Conservation (phyloP, 2,888 invertebrate genomes). For the Nasonovia ribisnigri region DNA sequence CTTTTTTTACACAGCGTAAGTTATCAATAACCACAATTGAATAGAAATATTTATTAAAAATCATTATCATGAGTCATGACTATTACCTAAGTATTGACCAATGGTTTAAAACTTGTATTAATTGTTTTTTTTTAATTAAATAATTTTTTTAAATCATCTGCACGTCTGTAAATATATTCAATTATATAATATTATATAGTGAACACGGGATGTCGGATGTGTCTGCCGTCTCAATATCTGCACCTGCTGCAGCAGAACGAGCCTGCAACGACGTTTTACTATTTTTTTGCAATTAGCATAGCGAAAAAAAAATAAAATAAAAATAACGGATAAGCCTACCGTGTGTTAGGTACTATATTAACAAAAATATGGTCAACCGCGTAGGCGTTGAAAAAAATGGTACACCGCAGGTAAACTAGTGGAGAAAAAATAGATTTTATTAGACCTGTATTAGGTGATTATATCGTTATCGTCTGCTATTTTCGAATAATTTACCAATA, state of each 20-base stretch:
- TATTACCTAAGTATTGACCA: neutral
- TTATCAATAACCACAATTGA: neutral
- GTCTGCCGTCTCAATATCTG: neutral
- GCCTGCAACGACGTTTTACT: neutral
- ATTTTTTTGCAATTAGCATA: neutral
- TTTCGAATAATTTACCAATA: neutral
- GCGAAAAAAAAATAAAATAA: neutral
- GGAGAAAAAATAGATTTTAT: neutral
- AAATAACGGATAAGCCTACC: neutral
- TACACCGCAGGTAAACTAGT: neutral
- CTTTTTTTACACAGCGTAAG: neutral
- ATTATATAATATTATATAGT: neutral
- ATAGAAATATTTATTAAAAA: constrained; percentile 11
- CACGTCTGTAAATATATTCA: neutral
- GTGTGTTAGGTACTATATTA: no score
- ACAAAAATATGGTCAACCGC: no score
- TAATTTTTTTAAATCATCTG: neutral
- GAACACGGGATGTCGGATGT: neutral
- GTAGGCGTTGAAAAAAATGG: neutral
- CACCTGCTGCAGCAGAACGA: no score
- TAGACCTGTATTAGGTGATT: neutral
- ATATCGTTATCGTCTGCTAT: neutral
- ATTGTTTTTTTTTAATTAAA: neutral
- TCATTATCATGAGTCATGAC: neutral
- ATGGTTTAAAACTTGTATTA: neutral